Percentiles rank a stretch among this genome's conserved stretches.
These are phyloP conservation scores for Palythoa heliodiscus DNA, from an alignment of 92 coral and sea anemone genomes.

Conservation along the genomic window DNA sequence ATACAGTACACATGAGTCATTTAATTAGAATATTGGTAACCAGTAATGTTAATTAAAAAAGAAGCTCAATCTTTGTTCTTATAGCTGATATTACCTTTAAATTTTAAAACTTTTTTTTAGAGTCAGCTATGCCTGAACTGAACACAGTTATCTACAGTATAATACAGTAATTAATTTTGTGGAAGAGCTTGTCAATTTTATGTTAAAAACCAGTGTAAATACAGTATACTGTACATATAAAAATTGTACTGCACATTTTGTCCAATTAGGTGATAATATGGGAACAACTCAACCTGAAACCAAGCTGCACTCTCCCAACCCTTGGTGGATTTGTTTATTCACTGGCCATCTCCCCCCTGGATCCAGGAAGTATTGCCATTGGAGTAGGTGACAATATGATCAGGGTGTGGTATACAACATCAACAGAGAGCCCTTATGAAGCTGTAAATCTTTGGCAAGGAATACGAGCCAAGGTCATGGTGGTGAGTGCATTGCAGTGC, in stretches of 20 bases:
- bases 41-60: too few species aligned
- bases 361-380: constrained; percentile 91
- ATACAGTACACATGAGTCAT: too few species aligned
- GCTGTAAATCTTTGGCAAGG: constrained; percentile 92
- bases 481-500: constrained; percentile 61
- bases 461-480: constrained; percentile 90
- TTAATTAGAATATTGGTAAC: too few species aligned
- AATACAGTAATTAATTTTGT: too few species aligned
- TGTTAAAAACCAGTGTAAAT: too few species aligned
- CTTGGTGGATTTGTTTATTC: constrained; percentile 96
- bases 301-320: constrained; percentile 76
- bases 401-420: constrained; percentile 85
- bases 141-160: too few species aligned
- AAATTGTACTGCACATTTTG: not conserved
- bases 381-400: constrained; percentile 98
- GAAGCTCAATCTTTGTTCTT: too few species aligned
- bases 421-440: constrained; percentile 67
- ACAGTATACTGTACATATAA: too few species aligned
- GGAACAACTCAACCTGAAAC: constrained; percentile 63
- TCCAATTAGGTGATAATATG: constrained; percentile 75
- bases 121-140: too few species aligned
- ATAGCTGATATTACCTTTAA: too few species aligned
- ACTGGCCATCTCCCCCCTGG: constrained; percentile 82
- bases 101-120: too few species aligned
- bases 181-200: too few species aligned